Evolutionary conservation across 30 jellyfish, hydroid and myxozoan genomes (phyloP).

Genomic region (Pelagia noctiluca): DNA sequence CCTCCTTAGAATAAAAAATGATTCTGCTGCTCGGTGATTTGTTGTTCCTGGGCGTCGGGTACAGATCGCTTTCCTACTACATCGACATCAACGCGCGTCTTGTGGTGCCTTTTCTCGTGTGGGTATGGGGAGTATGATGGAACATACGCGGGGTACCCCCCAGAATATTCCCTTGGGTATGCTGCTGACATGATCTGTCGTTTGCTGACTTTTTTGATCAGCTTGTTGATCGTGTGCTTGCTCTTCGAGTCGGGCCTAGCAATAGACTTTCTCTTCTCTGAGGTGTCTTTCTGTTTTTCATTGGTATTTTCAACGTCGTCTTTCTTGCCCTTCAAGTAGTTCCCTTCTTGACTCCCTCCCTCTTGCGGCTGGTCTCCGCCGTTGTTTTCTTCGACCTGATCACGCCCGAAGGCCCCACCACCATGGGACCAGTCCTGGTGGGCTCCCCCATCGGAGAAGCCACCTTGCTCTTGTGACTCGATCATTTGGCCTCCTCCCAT

Average conservation of each 20-base stretch:
- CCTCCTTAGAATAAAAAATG: constrained; percentile 99
- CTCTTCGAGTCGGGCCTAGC: constrained; percentile 79
- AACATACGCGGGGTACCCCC: not conserved
- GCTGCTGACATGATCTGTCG: constrained; percentile 63
- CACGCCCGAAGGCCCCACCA: constrained; percentile 61
- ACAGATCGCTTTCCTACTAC: constrained; percentile 96
- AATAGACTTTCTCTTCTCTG: constrained; percentile 85
- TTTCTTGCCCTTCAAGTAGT: constrained; percentile 46
- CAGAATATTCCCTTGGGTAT: constrained; percentile 60
- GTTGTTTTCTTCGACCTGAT: constrained; percentile 70
- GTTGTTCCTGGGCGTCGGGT: constrained; percentile 45
- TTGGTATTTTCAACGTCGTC: constrained; percentile 28
- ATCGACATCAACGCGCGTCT: constrained; percentile 94
- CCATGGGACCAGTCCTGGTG: constrained; percentile 74
- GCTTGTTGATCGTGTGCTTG: constrained; percentile 52
- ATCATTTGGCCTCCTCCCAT: constrained; percentile 52
- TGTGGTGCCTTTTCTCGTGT: constrained; percentile 78
- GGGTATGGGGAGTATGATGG: constrained; percentile 47
- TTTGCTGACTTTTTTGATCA: constrained; percentile 48
- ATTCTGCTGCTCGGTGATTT: constrained; percentile 7
- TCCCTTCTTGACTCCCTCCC: constrained; percentile 71
- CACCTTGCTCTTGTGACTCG: constrained; percentile 49
- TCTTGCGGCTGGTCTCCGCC: constrained; percentile 46
- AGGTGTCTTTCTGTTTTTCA: constrained; percentile 51
- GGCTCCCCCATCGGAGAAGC: constrained; percentile 17